Percentiles rank a stretch among this genome's conserved stretches.
These are phyloP conservation scores for Myotis brandtii DNA, from an alignment of 2,113 vertebrate species.

Conservation along the genomic window DNA sequence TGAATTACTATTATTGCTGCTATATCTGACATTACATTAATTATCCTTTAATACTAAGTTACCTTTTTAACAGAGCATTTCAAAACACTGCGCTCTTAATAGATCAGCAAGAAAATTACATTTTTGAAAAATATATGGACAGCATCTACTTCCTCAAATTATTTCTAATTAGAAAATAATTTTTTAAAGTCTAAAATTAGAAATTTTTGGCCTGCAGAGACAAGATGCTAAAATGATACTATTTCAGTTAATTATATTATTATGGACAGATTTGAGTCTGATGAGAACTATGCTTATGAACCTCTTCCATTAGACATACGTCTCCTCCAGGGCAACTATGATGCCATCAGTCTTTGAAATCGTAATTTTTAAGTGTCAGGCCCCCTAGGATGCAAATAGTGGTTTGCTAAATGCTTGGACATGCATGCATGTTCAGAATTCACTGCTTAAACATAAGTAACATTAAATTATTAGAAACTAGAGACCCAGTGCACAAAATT, in stretches of 20 bases:
- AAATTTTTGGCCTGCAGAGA: constrained; percentile 15
- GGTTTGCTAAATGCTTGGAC: not conserved
- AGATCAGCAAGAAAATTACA: constrained; percentile 46
- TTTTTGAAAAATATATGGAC: constrained; percentile 29
- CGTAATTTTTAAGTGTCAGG: not conserved
- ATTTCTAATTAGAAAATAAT: constrained; percentile 36
- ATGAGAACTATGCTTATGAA: not conserved
- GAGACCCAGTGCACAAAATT: too few relatives aligned
- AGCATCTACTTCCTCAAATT: constrained; percentile 37
- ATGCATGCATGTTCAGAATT: not conserved
- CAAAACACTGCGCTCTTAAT: not conserved
- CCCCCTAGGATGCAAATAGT: not conserved
- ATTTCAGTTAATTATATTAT: not conserved
- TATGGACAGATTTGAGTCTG: not conserved
- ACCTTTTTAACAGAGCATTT: constrained; percentile 15
- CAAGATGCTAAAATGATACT: not conserved
- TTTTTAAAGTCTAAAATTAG: constrained; percentile 39
- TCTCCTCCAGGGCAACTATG: not conserved
- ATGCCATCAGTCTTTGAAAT: not conserved
- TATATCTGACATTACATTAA: constrained; percentile 50
- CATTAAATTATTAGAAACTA: not conserved
- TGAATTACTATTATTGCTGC: constrained; percentile 43
- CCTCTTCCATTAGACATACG: not conserved
- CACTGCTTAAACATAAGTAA: constrained; percentile 11
- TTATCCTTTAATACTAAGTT: constrained; percentile 53